phyloP scores from a whole-genome alignment of 2,113 vertebrate species.

The Callorhinus ursinus region DNA sequence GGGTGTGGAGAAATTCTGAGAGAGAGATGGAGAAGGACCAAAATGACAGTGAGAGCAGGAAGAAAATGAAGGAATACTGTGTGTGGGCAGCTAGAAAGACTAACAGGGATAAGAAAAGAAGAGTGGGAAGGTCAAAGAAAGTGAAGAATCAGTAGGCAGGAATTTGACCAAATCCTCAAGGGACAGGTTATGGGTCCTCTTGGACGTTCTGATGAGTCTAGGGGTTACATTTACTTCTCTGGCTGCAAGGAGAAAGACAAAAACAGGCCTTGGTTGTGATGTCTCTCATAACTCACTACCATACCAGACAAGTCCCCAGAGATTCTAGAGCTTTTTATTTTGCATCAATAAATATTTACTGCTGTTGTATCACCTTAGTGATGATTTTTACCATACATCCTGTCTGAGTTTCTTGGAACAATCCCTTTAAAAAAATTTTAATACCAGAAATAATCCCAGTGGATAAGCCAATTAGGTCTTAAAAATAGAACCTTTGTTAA shows the following conservation, averaged over 20 bases:
- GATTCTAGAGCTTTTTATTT: slow-evolving; percentile 53
- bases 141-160: background rate
- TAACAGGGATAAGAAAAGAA: background rate
- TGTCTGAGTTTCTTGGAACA: slow-evolving; percentile 64
- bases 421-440: slow-evolving; percentile 42
- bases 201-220: background rate
- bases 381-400: slow-evolving; percentile 63
- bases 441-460: slow-evolving; percentile 66
- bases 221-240: background rate
- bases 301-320: background rate
- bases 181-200: background rate
- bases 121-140: background rate
- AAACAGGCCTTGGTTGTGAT: background rate
- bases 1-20: background rate
- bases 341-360: slow-evolving; percentile 62
- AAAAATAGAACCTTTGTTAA: slow-evolving; percentile 75
- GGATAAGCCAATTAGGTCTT: slow-evolving; percentile 70
- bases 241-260: background rate
- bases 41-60: background rate
- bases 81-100: background rate
- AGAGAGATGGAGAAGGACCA: background rate
- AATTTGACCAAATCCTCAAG: background rate
- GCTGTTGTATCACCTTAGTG: slow-evolving; percentile 44
- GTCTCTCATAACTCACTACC: background rate
- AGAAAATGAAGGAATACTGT: background rate